Base-by-base conservation (phyloP, 2,888 invertebrate genomes). In the Lathronympha strigana region DNA sequence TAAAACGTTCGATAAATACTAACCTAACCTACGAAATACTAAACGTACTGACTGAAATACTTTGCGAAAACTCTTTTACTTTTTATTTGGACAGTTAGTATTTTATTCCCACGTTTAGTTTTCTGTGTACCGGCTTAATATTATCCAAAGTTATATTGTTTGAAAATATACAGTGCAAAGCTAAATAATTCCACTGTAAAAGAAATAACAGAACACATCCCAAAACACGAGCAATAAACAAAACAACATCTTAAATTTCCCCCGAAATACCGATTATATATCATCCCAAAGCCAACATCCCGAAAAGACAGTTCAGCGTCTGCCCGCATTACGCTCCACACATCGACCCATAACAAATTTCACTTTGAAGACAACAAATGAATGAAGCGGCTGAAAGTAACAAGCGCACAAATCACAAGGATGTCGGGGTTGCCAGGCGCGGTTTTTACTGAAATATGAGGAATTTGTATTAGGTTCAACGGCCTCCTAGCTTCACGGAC, bases 341-440 rank as follows among this genome's bases (percentile, higher is more conserved):
- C 61, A 61, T 66, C 60, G 54, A 36, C 47, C 60, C 60, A 36
- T 17, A 66, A 61, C 66, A 66, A 61, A 66, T 66, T 66, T 66
- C 61, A 66, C 66, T 66, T 66, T 66, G 54, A 61, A 58, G 63
- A 54, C 66, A 61, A 61, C 66, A 66, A 61, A 66, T 66, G 61
- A 66, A 61, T 61, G 54, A 53, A 61, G 51, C 60, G 45, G 38
- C 60, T 66, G 60, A 60, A 54, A 54, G 60, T 60, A 53, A 66
- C 66, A 66, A 54, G 60, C 47, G 28, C 60, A 66, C 66, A 66
- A 61, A 66, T 66, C 66, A 66, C 53, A 23, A 31, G 40, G 54
- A 66, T 38, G 31, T 60, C 50, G n/a, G 36, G n/a, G 36, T 53
- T 53, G 19, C 33, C 51, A 13, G 19, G 4, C 6, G 33, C 13